Evolutionary conservation across 1,140 invertebrate species (phyloP).

Genomic region (Eriocheir sinensis): DNA sequence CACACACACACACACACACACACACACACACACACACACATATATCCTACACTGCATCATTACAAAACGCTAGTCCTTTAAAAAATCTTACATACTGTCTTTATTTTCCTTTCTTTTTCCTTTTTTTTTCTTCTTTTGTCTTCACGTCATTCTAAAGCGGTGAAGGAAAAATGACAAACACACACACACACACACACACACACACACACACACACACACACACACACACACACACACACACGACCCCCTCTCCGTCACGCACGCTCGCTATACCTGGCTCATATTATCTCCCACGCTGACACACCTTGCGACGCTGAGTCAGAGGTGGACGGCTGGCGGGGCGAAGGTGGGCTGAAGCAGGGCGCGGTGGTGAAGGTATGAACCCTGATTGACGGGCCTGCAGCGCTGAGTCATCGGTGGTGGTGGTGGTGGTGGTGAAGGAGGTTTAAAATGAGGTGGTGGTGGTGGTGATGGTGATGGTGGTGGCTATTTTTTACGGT

Average conservation of each 20-base stretch:
- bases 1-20: too few species aligned
- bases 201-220: too few species aligned
- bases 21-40: conserved; percentile 9
- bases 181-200: not conserved
- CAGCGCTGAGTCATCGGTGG: not conserved
- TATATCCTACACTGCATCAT: not conserved
- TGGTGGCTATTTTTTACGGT: too few species aligned
- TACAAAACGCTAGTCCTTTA: not conserved
- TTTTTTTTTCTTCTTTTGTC: too few species aligned
- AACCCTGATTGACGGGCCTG: not conserved
- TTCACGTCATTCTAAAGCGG: too few species aligned
- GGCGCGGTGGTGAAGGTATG: not conserved
- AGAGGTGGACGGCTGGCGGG: not conserved
- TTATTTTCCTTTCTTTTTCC: too few species aligned
- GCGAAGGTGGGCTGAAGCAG: not conserved
- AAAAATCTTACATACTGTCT: not conserved
- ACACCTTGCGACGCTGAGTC: not conserved
- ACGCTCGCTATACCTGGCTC: not conserved
- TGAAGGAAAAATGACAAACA: not conserved
- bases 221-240: too few species aligned
- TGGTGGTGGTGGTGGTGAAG: not conserved
- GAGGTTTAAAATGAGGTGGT: too few species aligned
- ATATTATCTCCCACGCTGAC: not conserved
- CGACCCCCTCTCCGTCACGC: not conserved
- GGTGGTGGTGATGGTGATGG: too few species aligned